Base-by-base conservation (phyloP, 2,888 invertebrate genomes). In the Glaucopsyche alexis region DNA sequence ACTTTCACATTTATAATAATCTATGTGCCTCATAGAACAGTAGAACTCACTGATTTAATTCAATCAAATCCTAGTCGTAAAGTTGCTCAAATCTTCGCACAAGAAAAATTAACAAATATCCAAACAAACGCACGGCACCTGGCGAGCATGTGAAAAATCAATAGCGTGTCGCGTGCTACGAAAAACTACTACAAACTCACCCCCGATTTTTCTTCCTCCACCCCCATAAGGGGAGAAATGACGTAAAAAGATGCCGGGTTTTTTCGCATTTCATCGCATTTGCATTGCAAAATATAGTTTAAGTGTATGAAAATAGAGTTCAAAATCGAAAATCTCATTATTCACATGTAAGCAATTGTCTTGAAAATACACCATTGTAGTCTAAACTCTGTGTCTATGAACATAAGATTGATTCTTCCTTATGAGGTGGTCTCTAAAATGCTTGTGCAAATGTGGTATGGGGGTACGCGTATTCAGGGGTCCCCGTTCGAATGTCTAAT, bases 141-240 rank as follows among this genome's bases (percentile, higher is more conserved):
- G 90, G 80, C 78, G 78, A 82, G 83, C 89, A 87, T 91, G 90
- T 84, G 82, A 82, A 91, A 92, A 93, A 92, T 92, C 92, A 89
- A 92, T 92, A 92, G 84, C 88, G 86, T 91, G 91, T 92, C 91
- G 90, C 83, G 82, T 91, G 89, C 90, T 81, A 87, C 91, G 92
- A 91, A 91, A 93, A 92, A 93, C 92, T 93, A 93, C 90, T 90
- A 82, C 83, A 83, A 81, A 80, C 77, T 74, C 79, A 79, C 80
- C 79, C 80, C 81, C 83, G 86, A 87, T 87, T 89, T 88, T 89
- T 89, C 88, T 89, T 88, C 87, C 84, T 87, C 88, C 85, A 82
- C 87, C 87, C 88, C 82, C 82, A 84, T 81, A 60, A 83, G 45
- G 72, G 72, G 72, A 67, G 72, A 72, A 16, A 66, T 77, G 79